A percentile compares a stretch with the other conserved stretches of the same genome.
phyloP scores from a whole-genome alignment of 1,140 invertebrate species.

The Caenorhabditis elegans region WBcel235 BX284605.5:12003001-12003500 shows the following conservation, averaged over 20 bases:
- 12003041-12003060: background rate
- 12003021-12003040: background rate
- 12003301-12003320: background rate
- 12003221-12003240: background rate
- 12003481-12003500: too few species aligned
- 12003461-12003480: conserved; percentile 3
- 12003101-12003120: background rate
- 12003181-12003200: background rate
- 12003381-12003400: conserved; percentile 35
- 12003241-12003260: conserved; percentile 9
- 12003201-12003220: too few species aligned
- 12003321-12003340: conserved; percentile 4
- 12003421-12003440: conserved; percentile 54
- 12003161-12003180: conserved; percentile 27
- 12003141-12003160: conserved; percentile 9
- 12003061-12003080: background rate
- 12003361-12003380: background rate
- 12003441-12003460: conserved; percentile 58
- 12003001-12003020: background rate
- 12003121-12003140: conserved; percentile 28
- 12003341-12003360: conserved; percentile 27
- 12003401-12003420: conserved; percentile 57
- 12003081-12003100: background rate
- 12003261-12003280: conserved; percentile 12
- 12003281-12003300: conserved; percentile 22